A percentile compares a stretch with the other conserved stretches of the same genome.
Evolutionary conservation across 2,113 vertebrate species (phyloP).

Genomic region (Setophaga coronata): DNA sequence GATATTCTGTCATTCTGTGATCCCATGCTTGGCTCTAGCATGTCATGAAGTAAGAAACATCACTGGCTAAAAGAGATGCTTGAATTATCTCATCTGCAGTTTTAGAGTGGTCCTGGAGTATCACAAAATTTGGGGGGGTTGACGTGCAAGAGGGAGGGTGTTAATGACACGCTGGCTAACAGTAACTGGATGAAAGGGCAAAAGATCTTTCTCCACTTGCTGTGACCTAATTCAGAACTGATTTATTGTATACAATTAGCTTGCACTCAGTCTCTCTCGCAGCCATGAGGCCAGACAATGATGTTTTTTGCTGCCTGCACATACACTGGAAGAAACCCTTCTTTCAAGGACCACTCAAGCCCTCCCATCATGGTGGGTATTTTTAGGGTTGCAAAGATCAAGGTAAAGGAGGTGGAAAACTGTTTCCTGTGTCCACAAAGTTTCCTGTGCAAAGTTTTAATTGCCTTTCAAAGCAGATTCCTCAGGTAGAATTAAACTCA

Average conservation of each 20-base stretch:
- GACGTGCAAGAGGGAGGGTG: background rate
- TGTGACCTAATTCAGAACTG: background rate
- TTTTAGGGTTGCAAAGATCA: background rate
- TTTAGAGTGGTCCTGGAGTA: background rate
- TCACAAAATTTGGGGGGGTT: background rate
- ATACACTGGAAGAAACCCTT: background rate
- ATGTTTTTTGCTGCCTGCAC: background rate
- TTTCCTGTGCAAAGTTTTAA: conserved; percentile 15
- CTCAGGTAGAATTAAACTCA: background rate
- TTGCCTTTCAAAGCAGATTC: background rate
- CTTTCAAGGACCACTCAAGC: background rate
- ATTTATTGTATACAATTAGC: conserved; percentile 4
- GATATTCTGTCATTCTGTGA: background rate
- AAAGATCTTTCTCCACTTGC: background rate
- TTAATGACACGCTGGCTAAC: background rate
- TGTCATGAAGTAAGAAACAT: background rate
- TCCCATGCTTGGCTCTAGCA: background rate
- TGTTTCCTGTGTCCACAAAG: background rate
- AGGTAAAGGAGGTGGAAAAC: background rate
- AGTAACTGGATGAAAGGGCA: background rate
- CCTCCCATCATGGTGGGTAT: background rate
- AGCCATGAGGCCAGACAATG: background rate
- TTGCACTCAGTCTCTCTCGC: background rate
- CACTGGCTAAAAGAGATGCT: background rate
- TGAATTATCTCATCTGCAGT: background rate